Base-by-base conservation (phyloP, 2,797 vertebrate species). In the Rhinatrema bivittatum region DNA sequence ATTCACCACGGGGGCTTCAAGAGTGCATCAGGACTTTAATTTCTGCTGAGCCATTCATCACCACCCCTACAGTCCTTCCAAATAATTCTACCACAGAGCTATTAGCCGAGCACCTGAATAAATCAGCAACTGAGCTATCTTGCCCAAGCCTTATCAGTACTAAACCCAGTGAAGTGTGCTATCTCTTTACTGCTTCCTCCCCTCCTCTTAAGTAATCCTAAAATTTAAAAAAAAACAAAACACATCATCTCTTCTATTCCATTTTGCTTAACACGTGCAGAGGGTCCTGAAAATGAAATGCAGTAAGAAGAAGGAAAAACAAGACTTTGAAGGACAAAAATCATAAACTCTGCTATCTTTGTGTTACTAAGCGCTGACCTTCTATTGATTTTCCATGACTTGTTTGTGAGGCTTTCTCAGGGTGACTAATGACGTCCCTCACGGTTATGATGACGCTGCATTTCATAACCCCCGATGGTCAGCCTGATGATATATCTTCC, bases 351-450 rank as follows among this genome's bases (percentile, higher is more conserved):
- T 64, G 59, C 60, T 65, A 60, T 64, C 54, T 56, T 56, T 29
- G 24, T 70, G 61, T 73, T 70, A 46, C 52, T 42, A 74, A 66
- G 65, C 71, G 81, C 69, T 72, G 76, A 81, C 74, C 70, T 79
- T 60, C 63, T 79, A 83, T 85, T 80, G 83, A 84, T 86, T 84
- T 78, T 70, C 62, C 63, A 8, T 10, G 70, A 77, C 64, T 58
- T 54, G 69, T 60, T 58, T 58, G 60, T 63, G 63, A 50, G 42
- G 66, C 72, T 73, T 77, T 69, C 68, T 78, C 60, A 70, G 74
- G 71, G 71, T 76, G 78, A 81, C 57, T 81, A 78, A 81, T 72
- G 79, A 74, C n/a, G n/a, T n/a, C n/a, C n/a, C n/a, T n/a, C n/a
- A n/a, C n/a, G n/a, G n/a, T n/a, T n/a, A n/a, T n/a, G n/a, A n/a